Base-by-base conservation (phyloP, 1,140 invertebrate species). In the Drosophila orena region DNA sequence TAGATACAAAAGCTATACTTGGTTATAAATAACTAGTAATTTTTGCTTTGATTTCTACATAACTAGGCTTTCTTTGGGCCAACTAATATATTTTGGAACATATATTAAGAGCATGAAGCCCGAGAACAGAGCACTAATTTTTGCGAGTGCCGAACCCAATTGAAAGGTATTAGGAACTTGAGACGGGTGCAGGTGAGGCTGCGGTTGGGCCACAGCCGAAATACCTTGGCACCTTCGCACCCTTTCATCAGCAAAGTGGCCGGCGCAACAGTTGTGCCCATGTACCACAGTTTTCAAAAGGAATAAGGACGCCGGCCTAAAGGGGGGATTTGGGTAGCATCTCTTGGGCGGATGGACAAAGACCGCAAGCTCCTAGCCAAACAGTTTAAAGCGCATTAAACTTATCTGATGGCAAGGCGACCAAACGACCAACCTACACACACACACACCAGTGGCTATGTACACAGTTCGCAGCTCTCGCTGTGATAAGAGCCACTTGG, bases 331-430 rank as follows among this genome's bases (percentile, higher is more conserved):
- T 34, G 7, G 12, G n/a, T 14, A 27, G 53, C 72, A 47, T 34
- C 55, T 30, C 49, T 12, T 14, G 8, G 30, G 8, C 30, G 30
- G 30, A 30, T 38, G 11, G n/a, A 11, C 24, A 10, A 49, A 50
- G 49, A 15, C 73, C 78, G 43, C 77, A 74, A 84, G 80, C 70
- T 49, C 38, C 60, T 86, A 58, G 81, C 73, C 79, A 86, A 86
- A 83, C 83, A 88, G 83, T 86, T 86, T 86, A 86, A 88, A 88
- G 83, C 79, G 83, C 71, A 86, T 88, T 86, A 86, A 88, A 83
- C 80, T 88, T 83, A 86, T 86, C 83, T 79, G 83, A 88, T 86
- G 61, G 40, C 55, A 54, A 20, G 66, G 34, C 62, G 42, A 22
- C 14, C 46, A n/a, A 59, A 54, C 17, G 22, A 55, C 14, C n/a